Evolutionary conservation across 2,797 vertebrate species (phyloP).

Genomic region (Allobates femoralis): DNA sequence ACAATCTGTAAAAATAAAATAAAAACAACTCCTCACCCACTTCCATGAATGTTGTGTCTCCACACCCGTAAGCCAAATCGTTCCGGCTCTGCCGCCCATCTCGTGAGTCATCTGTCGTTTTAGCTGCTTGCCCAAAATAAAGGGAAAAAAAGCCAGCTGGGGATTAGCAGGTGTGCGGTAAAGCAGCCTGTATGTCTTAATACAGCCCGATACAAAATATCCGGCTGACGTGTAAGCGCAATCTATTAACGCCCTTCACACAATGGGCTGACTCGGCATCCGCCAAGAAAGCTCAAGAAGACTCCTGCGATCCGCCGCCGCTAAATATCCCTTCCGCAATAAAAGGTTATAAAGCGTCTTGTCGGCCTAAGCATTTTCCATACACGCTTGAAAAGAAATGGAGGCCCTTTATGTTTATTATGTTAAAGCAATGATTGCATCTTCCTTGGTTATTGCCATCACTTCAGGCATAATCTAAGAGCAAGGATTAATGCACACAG

Average conservation of each 20-base stretch:
- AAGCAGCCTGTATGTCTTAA: not conserved
- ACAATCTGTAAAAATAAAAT: not conserved
- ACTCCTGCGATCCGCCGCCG: not conserved
- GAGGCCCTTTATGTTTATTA: constrained; percentile 26
- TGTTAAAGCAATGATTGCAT: constrained; percentile 32
- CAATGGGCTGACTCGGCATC: constrained; percentile 43
- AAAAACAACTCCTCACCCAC: not conserved
- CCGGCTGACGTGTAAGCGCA: constrained; percentile 4
- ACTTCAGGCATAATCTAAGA: constrained; percentile 29
- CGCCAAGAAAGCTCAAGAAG: not conserved
- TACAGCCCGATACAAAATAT: constrained; percentile 7
- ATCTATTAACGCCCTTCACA: not conserved
- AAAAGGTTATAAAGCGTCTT: constrained; percentile 43
- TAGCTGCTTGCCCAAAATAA: constrained; percentile 31
- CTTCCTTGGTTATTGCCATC: constrained; percentile 25
- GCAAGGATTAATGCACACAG: constrained; percentile 28
- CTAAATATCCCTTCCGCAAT: constrained; percentile 1
- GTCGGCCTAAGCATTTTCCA: constrained; percentile 42
- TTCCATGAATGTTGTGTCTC: constrained; percentile 10
- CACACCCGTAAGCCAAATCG: constrained; percentile 10
- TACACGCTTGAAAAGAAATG: constrained; percentile 26
- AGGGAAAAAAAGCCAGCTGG: not conserved
- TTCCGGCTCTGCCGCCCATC: constrained; percentile 19
- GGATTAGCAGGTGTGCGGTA: constrained; percentile 35
- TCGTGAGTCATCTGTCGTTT: constrained; percentile 29